A percentile compares a stretch with the other conserved stretches of the same genome.
Conservation (phyloP, 2,888 invertebrate species). For the Morpho achilles region DNA sequence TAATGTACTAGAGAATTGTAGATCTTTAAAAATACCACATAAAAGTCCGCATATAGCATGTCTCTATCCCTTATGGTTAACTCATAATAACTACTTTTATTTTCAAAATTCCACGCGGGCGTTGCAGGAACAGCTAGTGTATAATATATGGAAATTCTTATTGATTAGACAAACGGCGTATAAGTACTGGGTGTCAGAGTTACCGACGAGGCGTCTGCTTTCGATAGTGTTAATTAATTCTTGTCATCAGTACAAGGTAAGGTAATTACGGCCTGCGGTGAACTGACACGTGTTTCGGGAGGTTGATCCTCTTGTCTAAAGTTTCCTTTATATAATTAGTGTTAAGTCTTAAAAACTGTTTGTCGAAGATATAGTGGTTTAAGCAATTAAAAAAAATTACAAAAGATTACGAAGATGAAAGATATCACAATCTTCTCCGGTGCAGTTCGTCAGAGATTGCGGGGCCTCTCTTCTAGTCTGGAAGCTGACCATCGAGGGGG, state of each 20-base stretch:
- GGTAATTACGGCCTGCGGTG: slow-evolving; percentile 54
- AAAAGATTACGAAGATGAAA: no score
- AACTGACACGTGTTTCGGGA: slow-evolving; percentile 43
- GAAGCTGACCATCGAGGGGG: no score
- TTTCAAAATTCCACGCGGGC: no score
- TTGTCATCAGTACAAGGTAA: slow-evolving; percentile 50
- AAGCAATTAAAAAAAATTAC: no score
- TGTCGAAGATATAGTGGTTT: background rate
- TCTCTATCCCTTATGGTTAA: no score
- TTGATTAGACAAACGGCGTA: slow-evolving; percentile 14
- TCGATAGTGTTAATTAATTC: slow-evolving; percentile 61
- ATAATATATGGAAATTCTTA: slow-evolving; percentile 3
- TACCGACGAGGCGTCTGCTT: slow-evolving; percentile 38
- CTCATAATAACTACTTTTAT: no score
- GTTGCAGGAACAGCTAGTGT: background rate
- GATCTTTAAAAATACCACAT: no score
- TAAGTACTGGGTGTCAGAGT: slow-evolving; percentile 25
- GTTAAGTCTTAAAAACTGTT: slow-evolving; percentile 12
- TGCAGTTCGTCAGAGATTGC: no score
- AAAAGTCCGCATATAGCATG: no score
- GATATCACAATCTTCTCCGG: no score
- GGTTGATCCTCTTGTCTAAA: slow-evolving; percentile 29
- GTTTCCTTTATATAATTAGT: slow-evolving; percentile 31
- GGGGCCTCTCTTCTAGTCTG: no score
- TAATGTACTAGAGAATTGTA: no score